Evolutionary conservation across 2,797 vertebrate species (phyloP).

Genomic region (Pipistrellus nathusii): DNA sequence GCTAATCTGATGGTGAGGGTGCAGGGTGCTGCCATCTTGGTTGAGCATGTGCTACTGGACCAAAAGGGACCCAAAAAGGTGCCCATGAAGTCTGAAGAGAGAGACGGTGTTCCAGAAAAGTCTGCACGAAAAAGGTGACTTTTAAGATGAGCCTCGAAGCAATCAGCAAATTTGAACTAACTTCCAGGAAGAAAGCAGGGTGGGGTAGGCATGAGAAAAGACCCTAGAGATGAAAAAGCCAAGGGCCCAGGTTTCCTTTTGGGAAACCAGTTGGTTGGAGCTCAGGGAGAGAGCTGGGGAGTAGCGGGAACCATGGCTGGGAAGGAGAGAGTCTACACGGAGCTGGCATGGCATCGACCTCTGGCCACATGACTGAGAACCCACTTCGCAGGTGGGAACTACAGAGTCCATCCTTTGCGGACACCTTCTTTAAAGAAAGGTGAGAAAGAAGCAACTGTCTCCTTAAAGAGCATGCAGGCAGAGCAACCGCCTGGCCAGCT

Average conservation of each 20-base stretch:
- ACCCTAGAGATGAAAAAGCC: background rate
- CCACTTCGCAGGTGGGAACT: fast-evolving
- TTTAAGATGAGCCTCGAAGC: background rate
- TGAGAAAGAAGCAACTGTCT: background rate
- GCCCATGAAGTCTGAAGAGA: too few species aligned
- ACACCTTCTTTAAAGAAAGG: background rate
- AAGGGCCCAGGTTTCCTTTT: background rate
- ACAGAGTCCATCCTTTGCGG: background rate
- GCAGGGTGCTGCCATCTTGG: background rate
- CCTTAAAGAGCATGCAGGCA: background rate
- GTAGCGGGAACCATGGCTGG: background rate
- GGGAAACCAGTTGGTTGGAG: background rate
- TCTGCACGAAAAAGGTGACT: background rate
- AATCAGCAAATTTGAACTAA: background rate
- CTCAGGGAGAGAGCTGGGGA: background rate
- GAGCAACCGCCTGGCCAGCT: background rate
- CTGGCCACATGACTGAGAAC: background rate
- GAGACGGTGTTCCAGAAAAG: background rate
- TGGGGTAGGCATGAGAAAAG: background rate
- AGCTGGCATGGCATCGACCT: background rate
- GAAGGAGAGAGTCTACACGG: background rate
- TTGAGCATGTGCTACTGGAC: background rate
- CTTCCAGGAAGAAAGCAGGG: background rate
- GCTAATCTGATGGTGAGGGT: fast-evolving
- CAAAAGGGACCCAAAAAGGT: background rate